Percentiles rank a stretch among this genome's conserved stretches.
These are phyloP conservation scores for Latrodectus elegans DNA, from an alignment of 2,888 invertebrate species.

Conservation along the genomic window DNA sequence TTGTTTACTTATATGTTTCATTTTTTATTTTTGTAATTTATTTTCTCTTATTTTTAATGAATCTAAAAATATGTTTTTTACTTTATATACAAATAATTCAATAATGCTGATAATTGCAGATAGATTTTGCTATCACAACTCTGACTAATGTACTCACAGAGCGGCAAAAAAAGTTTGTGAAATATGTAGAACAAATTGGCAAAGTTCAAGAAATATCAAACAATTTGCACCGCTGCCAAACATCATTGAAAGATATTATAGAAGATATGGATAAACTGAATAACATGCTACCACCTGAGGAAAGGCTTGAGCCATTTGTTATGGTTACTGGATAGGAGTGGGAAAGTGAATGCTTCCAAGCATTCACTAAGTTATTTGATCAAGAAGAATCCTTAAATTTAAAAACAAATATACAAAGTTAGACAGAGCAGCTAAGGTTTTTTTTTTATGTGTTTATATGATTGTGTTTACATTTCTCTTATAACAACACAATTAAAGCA, in stretches of 20 bases:
- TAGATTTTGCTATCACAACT: conserved; percentile 83
- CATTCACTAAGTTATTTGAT: conserved; percentile 57
- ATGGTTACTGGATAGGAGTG: conserved; percentile 84
- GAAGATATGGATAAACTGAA: conserved; percentile 91
- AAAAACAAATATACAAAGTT: background rate
- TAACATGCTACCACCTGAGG: conserved; percentile 85
- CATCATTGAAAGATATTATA: conserved; percentile 86
- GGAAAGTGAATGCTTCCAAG: conserved; percentile 58
- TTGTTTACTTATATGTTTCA: too few relatives aligned
- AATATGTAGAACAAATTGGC: conserved; percentile 88
- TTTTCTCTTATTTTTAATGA: too few relatives aligned
- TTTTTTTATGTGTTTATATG: too few relatives aligned
- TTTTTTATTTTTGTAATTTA: too few relatives aligned
- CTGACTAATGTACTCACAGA: conserved; percentile 84
- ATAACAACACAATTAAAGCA: too few relatives aligned
- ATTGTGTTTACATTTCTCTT: too few relatives aligned
- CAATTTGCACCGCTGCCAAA: conserved; percentile 87
- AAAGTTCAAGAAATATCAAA: conserved; percentile 88
- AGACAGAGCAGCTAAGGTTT: background rate
- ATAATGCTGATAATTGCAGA: conserved; percentile 76
- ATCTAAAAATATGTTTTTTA: too few relatives aligned
- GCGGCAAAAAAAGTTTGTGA: conserved; percentile 87
- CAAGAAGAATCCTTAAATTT: conserved; percentile 31
- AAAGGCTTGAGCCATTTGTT: conserved; percentile 89
- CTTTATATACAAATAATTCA: background rate